phyloP scores from a whole-genome alignment of 1,140 invertebrate species.

The Bombus difficillimus region DNA sequence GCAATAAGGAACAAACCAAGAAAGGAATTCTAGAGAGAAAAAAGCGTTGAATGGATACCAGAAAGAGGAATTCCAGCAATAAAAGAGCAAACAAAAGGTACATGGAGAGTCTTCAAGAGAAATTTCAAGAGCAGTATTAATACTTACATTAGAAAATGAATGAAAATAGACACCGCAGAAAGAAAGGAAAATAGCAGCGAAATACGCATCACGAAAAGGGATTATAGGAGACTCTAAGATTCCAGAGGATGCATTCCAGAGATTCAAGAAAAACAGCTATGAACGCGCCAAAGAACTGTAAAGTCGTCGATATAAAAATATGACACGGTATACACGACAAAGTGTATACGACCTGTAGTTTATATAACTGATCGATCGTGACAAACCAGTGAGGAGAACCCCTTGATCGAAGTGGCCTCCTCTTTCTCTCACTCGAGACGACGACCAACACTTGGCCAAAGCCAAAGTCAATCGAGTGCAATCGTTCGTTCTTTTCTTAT shows the following conservation, averaged over 20 bases:
- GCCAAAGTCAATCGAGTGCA: conserved; percentile 33
- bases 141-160: too few relatives aligned
- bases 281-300: neutral
- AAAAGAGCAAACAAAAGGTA: neutral
- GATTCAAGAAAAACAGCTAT: neutral
- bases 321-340: neutral
- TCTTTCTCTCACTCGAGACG: conserved; percentile 24
- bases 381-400: conserved; percentile 25
- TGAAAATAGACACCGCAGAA: too few relatives aligned
- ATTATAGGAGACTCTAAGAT: neutral
- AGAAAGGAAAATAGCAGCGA: too few relatives aligned
- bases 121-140: too few relatives aligned
- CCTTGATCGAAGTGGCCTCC: conserved; percentile 26
- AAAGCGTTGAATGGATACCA: neutral
- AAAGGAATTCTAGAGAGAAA: neutral
- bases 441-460: conserved; percentile 24
- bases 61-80: neutral
- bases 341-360: neutral
- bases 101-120: too few relatives aligned
- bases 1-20: neutral
- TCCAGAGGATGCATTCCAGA: neutral
- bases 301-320: neutral
- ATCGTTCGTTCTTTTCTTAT: conserved; percentile 23
- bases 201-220: too few relatives aligned
- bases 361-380: conserved; percentile 22